Evolutionary conservation across 2,113 vertebrate genomes (phyloP).

Genomic region (Leptobrachium ailaonicum): DNA sequence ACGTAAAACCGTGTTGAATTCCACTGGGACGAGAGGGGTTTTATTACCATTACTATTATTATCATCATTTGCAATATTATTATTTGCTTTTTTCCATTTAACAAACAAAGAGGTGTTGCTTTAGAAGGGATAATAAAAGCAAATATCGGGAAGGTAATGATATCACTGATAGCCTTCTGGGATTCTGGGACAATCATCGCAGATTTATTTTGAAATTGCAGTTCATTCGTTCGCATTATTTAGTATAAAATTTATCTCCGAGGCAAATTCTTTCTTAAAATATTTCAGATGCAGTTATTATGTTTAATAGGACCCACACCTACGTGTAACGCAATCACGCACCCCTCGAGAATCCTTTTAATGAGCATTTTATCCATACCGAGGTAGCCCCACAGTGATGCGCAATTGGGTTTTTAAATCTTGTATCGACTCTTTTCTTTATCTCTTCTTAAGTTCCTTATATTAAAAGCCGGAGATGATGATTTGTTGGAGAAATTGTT

Average conservation of each 20-base stretch:
- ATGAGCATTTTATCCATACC: slow-evolving; percentile 37
- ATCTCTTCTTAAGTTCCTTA: slow-evolving; percentile 12
- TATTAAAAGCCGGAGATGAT: not conserved
- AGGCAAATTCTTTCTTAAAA: slow-evolving; percentile 68
- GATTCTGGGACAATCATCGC: slow-evolving; percentile 62
- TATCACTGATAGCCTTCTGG: slow-evolving; percentile 62
- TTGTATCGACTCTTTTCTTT: slow-evolving; percentile 25
- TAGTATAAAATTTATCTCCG: slow-evolving; percentile 69
- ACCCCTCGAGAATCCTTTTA: slow-evolving; percentile 48
- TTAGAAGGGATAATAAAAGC: slow-evolving; percentile 30
- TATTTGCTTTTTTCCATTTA: slow-evolving; percentile 30
- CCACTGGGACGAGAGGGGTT: slow-evolving; percentile 1
- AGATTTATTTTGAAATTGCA: slow-evolving; percentile 71
- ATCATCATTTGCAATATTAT: slow-evolving; percentile 12
- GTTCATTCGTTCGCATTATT: slow-evolving; percentile 75
- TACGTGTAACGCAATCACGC: slow-evolving; percentile 56
- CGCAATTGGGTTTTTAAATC: slow-evolving; percentile 38
- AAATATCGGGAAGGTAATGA: slow-evolving; percentile 42
- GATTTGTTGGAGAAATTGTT: slow-evolving; percentile 7
- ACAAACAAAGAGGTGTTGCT: slow-evolving; percentile 26
- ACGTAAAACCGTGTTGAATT: not conserved
- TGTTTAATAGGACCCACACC: slow-evolving; percentile 60
- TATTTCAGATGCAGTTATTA: slow-evolving; percentile 66
- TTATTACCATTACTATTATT: slow-evolving; percentile 31
- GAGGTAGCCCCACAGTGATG: slow-evolving; percentile 21